Base-by-base conservation (phyloP, 2,113 vertebrate genomes). In the Perca schrenkii region DNA sequence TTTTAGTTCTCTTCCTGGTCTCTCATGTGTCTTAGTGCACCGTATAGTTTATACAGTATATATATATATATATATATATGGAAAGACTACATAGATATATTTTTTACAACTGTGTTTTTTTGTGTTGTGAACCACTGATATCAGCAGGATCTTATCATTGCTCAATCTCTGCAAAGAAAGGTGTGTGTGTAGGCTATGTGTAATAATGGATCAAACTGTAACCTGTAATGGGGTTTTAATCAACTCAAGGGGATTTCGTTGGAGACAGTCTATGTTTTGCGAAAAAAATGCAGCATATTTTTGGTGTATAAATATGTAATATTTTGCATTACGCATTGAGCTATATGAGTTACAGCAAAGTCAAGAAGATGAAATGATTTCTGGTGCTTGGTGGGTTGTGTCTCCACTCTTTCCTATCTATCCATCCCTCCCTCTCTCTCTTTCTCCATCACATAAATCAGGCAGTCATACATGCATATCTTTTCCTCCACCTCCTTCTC, bases 371-470 rank as follows among this genome's bases (percentile, higher is more conserved):
- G 74, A 79, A 62, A 80, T 53, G 72, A 67, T 49, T 71, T 52
- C 68, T 69, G 64, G 31, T 19, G 67, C 83, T 81, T 80, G 22
- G 58, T 54, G 22, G 67, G 64, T 77, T 8, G 16, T 52, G 40
- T 77, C 76, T 83, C 63, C 46, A 52, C 43, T 85, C 52, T 10
- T 71, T 69, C 72, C 75, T 72, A 1, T 53, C 65, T 19, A 1
- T 53, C 68, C 63, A 72, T 60, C 17, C 53, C n/a, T 46, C 25
- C 60, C 74, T 79, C 67, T 34, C 82, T 73, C 70, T 50, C 53
- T 53, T 36, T 63, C 73, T 52, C 60, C 60, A 53, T 86, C 80
- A 50, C 82, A 93, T 91, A 92, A 92, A 91, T 92, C 90, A 83
- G 65, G 36, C 53, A 83, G 79, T 73, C 89, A 84, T 77, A 72